Percentiles rank a stretch among this genome's conserved stretches.
These are phyloP conservation scores for Ahaetulla prasina DNA, from an alignment of 2,113 vertebrate genomes.

Conservation along the genomic window DNA sequence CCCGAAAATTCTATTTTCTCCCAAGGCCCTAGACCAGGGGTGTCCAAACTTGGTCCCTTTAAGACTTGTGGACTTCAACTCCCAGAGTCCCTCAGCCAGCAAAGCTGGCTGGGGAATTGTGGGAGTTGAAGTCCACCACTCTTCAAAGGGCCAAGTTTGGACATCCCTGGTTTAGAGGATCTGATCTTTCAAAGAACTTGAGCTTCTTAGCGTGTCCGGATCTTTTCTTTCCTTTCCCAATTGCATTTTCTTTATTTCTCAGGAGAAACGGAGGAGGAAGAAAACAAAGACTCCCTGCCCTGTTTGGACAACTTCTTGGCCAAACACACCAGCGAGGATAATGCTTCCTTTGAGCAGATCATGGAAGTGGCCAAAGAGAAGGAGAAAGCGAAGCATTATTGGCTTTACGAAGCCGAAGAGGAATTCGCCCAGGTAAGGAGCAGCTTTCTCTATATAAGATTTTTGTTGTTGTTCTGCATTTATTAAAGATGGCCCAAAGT, in stretches of 20 bases:
- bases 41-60: too few relatives aligned
- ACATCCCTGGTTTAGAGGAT: too few relatives aligned
- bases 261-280: conserved; percentile 70
- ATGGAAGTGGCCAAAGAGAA: conserved; percentile 94
- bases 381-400: conserved; percentile 83
- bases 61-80: too few relatives aligned
- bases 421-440: conserved; percentile 80
- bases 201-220: not conserved
- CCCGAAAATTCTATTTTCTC: not conserved
- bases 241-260: conserved; percentile 20
- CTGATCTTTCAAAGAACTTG: not conserved
- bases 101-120: too few relatives aligned
- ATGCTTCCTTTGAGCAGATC: conserved; percentile 94
- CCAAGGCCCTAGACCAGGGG: too few relatives aligned
- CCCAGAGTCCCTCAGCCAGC: too few relatives aligned
- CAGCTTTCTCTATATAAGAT: not conserved
- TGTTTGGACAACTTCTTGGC: conserved; percentile 85
- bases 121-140: too few relatives aligned
- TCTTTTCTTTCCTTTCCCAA: not conserved
- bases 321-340: conserved; percentile 93
- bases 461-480: not conserved
- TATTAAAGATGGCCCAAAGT: not conserved
- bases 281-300: conserved; percentile 73
- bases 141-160: too few relatives aligned
- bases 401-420: conserved; percentile 91